A percentile compares a stretch with the other conserved stretches of the same genome.
These are phyloP conservation scores for Papilio polytes DNA, from an alignment of 1,140 invertebrate species.

Conservation along the genomic window DNA sequence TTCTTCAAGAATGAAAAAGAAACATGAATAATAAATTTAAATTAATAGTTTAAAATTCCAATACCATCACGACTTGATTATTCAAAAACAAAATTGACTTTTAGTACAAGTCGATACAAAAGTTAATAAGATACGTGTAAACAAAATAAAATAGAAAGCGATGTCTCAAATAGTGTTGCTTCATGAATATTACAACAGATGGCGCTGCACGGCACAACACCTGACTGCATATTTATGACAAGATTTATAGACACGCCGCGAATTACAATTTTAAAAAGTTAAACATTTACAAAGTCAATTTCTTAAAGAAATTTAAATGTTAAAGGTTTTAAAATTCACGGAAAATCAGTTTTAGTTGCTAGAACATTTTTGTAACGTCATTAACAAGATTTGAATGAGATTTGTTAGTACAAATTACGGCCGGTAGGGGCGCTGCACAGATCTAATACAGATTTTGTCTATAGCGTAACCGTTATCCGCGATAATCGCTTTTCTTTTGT, in stretches of 20 bases:
- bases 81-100: background rate
- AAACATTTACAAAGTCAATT: background rate
- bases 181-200: background rate
- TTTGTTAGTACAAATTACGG: too few species aligned
- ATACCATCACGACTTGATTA: background rate
- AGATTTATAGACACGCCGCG: background rate
- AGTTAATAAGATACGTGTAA: constrained; percentile 13
- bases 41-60: background rate
- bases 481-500: too few species aligned
- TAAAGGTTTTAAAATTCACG: background rate
- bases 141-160: background rate
- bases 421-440: too few species aligned
- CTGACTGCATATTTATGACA: background rate
- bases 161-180: constrained; percentile 3
- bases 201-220: background rate
- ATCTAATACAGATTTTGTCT: too few species aligned
- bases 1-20: background rate
- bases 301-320: background rate
- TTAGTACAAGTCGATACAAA: background rate
- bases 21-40: background rate
- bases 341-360: background rate
- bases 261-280: background rate
- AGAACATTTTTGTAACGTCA: too few species aligned
- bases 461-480: too few species aligned
- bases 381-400: too few species aligned